Percentiles rank a stretch among this genome's conserved stretches.
phyloP scores from a whole-genome alignment of 2,113 vertebrate genomes.

The Phoxinus phoxinus region DNA sequence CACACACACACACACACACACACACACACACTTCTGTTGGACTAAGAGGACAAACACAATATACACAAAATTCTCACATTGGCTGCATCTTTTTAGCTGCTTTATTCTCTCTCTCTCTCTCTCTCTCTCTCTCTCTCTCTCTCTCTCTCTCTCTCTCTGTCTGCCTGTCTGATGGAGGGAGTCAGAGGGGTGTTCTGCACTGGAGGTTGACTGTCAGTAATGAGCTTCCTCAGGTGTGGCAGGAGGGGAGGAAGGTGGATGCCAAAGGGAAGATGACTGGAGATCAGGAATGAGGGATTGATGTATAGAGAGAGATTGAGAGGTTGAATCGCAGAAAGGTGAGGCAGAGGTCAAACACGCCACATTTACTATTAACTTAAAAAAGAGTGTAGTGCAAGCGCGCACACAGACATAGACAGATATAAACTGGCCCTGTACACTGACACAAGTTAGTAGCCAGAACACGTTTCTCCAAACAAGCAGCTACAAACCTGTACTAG shows the following conservation, averaged over 20 bases:
- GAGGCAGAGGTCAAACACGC: neutral
- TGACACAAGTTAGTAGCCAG: constrained; percentile 47
- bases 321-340: constrained; percentile 15
- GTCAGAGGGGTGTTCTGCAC: constrained; percentile 11
- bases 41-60: neutral
- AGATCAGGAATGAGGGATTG: neutral
- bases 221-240: constrained; percentile 42
- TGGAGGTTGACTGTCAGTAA: constrained; percentile 39
- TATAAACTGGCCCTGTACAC: constrained; percentile 12
- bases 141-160: constrained; percentile 17
- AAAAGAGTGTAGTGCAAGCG: neutral
- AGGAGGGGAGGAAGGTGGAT: constrained; percentile 20
- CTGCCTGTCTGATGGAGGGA: neutral
- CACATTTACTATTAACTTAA: constrained; percentile 33
- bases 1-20: neutral
- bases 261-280: constrained; percentile 11
- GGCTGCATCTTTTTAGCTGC: neutral
- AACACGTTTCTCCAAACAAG: constrained; percentile 43
- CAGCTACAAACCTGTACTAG: constrained; percentile 32
- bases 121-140: neutral
- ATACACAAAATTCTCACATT: neutral
- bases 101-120: neutral
- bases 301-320: constrained; percentile 17
- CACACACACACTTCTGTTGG: neutral
- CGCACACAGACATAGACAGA: neutral